Conservation (phyloP, 1,140 invertebrate genomes). For the Stegodyphus dumicola region DNA sequence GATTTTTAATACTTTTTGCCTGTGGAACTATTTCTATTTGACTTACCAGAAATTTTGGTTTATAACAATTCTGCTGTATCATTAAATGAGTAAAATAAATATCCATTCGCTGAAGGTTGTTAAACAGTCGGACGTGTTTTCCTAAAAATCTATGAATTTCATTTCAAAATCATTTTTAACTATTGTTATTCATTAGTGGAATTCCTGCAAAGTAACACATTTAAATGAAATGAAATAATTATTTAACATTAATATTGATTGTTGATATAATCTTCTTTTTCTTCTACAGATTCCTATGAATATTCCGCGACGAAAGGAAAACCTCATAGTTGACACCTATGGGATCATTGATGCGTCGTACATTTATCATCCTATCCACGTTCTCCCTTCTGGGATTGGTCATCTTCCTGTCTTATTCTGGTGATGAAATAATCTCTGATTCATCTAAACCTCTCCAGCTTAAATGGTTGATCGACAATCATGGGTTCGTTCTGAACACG, state of each 20-base stretch:
- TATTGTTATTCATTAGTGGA: too few relatives aligned
- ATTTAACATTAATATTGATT: neutral
- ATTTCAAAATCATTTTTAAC: too few relatives aligned
- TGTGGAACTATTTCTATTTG: too few relatives aligned
- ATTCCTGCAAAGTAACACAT: too few relatives aligned
- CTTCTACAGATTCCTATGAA: conserved; percentile 24
- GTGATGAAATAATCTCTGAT: conserved; percentile 43
- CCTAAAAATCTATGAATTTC: too few relatives aligned
- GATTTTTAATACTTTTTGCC: too few relatives aligned
- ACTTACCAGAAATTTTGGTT: too few relatives aligned
- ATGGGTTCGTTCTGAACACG: conserved; percentile 74
- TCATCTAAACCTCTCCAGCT: conserved; percentile 23
- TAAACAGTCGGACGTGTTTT: too few relatives aligned
- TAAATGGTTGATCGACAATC: conserved; percentile 28
- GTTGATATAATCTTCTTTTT: neutral
- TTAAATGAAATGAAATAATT: neutral
- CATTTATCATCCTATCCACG: conserved; percentile 40
- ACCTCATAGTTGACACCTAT: conserved; percentile 18
- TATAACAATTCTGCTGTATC: too few relatives aligned
- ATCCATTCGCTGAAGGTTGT: too few relatives aligned
- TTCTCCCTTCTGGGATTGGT: conserved; percentile 35
- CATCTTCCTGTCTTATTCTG: conserved; percentile 49
- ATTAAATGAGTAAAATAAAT: too few relatives aligned
- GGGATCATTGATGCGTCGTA: conserved; percentile 47
- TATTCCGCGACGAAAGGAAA: neutral